Evolutionary conservation across 2,888 invertebrate species (phyloP), one percentile per base, ranked within the genome.

Genomic region (Lottia scabra): DNA sequence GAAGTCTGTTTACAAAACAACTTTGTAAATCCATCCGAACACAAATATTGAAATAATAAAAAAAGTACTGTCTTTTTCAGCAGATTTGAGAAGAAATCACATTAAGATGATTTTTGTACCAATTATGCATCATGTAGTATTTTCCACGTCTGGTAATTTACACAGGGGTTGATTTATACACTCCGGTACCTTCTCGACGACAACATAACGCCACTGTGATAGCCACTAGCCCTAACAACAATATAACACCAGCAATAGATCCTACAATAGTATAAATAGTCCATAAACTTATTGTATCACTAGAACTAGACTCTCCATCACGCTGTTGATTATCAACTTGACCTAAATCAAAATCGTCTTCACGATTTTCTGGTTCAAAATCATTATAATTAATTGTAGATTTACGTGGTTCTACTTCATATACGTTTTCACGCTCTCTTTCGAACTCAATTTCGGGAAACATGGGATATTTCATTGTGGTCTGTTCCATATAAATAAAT

Each of bases 251-350:
- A 0, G 83, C 84, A 12, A 86, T 81, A 6, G 84, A 80, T 13
- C 86, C 86, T 0, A 86, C 86, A 62, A 86, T 85, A 19, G 84
- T 85, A 74, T 86, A 86, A 30, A 86, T 83, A 30, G 84, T 85
- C 83, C 84, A 84, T 2, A 84, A 78, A 67, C 81, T 82, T 16
- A 86, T 78, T 30, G 74, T 78, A 0, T 76, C 78, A 46, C 70
- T 71, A 15, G n/a, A 48, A 23, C 16, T 23, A 8, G 62, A 15
- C n/a, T 38, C 3, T 48, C 46, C 23, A 43, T 23, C 69, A n/a
- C 16, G 12, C 56, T 48, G 45, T 15, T 68, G 45, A 13, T 45
- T 56, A 63, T 62, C 62, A 2, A 27, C 66, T 46, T 62, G 19
- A 19, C 45, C 65, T 8, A 1, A 30, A 38, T 62, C 30, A 2